Evolutionary conservation across 2,888 invertebrate genomes (phyloP).

Genomic region (Drosophila merina): DNA sequence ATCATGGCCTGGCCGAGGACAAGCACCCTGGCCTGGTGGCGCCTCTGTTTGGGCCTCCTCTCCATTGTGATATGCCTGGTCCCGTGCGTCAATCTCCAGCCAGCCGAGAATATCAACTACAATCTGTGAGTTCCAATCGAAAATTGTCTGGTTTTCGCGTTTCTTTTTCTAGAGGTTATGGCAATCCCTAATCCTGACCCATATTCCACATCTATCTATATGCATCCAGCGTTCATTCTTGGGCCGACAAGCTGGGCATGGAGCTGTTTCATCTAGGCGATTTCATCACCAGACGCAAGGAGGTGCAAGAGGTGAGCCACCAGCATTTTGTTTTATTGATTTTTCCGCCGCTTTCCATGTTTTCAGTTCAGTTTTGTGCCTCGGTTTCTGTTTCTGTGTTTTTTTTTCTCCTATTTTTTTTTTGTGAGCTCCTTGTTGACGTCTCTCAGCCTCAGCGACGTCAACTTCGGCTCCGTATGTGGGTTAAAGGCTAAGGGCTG

Average conservation of each 20-base stretch:
- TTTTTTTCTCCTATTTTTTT: slow-evolving; percentile 29
- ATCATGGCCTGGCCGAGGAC: slow-evolving; percentile 60
- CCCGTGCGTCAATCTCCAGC: slow-evolving; percentile 78
- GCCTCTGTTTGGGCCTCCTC: slow-evolving; percentile 65
- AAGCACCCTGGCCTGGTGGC: slow-evolving; percentile 60
- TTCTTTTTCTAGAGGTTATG: not conserved
- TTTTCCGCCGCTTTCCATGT: slow-evolving; percentile 65
- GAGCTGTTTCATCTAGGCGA: slow-evolving; percentile 92
- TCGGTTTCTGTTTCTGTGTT: not conserved
- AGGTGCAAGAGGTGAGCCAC: slow-evolving; percentile 89
- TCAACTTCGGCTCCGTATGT: slow-evolving; percentile 61
- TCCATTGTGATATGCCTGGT: slow-evolving; percentile 80
- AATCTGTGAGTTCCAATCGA: slow-evolving; percentile 79
- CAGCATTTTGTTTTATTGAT: slow-evolving; percentile 80
- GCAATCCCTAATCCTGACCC: not conserved
- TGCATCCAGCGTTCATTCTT: slow-evolving; percentile 88
- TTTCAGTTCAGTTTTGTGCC: not conserved
- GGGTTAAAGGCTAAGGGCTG: slow-evolving; percentile 63
- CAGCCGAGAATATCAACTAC: slow-evolving; percentile 83
- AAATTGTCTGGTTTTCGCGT: not conserved
- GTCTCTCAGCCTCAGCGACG: slow-evolving; percentile 50
- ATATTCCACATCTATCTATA: not conserved
- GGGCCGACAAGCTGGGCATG: slow-evolving; percentile 92
- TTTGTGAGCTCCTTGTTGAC: slow-evolving; percentile 54
- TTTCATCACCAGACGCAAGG: slow-evolving; percentile 91